phyloP scores from a whole-genome alignment of 2,888 invertebrate species.

The Agrotis clavis region DNA sequence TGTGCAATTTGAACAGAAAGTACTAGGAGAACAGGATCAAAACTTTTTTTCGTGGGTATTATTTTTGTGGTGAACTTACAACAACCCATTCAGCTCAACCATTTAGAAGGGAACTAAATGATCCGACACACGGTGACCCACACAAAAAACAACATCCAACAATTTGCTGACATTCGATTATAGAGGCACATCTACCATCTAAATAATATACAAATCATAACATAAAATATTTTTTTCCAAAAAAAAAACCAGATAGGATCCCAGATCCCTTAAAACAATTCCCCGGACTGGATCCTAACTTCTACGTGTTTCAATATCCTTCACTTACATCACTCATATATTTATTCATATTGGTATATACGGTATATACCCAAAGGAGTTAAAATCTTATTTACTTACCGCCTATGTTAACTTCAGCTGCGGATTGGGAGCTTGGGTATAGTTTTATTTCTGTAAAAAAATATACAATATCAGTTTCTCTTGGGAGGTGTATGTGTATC shows the following conservation, averaged over 20 bases:
- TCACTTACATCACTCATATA: conserved; percentile 54
- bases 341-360: conserved; percentile 66
- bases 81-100: too few species aligned
- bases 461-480: conserved; percentile 33
- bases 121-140: too few species aligned
- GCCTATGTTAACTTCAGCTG: conserved; percentile 74
- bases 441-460: conserved; percentile 80
- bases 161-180: too few species aligned
- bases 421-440: conserved; percentile 77
- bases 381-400: conserved; percentile 70
- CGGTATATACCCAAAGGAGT: conserved; percentile 64
- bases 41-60: too few species aligned
- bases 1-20: too few species aligned
- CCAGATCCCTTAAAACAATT: conserved; percentile 45
- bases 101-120: too few species aligned
- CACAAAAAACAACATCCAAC: too few species aligned
- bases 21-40: too few species aligned
- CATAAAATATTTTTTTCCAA: background rate
- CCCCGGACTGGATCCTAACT: conserved; percentile 51
- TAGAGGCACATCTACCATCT: background rate
- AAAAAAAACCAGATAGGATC: conserved; percentile 15
- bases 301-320: conserved; percentile 64
- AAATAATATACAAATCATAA: conserved; percentile 13
- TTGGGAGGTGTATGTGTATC: conserved; percentile 26
- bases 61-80: too few species aligned